Evolutionary conservation across 2,888 invertebrate species (phyloP), one percentile per base, ranked within the genome.

Genomic region (Nebria salina): DNA sequence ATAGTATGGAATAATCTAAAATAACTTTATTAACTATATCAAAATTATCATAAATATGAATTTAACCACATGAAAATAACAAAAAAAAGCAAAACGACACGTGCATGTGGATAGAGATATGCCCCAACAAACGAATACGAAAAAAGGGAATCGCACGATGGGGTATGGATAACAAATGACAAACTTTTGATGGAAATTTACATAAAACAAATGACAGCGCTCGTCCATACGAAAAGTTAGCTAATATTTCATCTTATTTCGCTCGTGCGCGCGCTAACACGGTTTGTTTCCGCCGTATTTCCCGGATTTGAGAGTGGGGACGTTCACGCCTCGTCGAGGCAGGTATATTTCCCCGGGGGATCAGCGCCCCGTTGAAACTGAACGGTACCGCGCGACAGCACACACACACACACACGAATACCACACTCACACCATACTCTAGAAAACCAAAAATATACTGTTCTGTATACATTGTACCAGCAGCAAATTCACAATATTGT

Each of bases 121-220:
- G 34, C 34, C 34, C 34, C 34, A 25, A 34, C 26, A 72, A 26
- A 72, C 25, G 72, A 72, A 72, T 25, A 72, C 20, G 26, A 54
- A 54, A 54, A 54, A 54, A 54, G 7, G 5, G 34, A 34, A 70
- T 70, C 70, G 70, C 20, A 26, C 25, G 26, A 70, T 25, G 70
- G 70, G 20, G 66, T 84, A 85, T 84, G 85, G 86, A 86, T 86
- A 87, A 87, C 86, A 86, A 87, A 87, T 87, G 88, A 87, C 87
- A 87, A 88, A 89, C 87, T 89, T 89, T 87, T 89, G 89, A 89
- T 88, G 87, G 85, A 87, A 87, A 89, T 89, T 89, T 89, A 88
- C 89, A 89, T 89, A 89, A 89, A 89, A 89, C 86, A 89, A 89
- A 89, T 88, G 89, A 88, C 88, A 86, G 87, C 86, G 88, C 87